These are phyloP conservation scores for Trisateles emortualis DNA, from an alignment of 2,888 invertebrate species.

Conservation along the genomic window DNA sequence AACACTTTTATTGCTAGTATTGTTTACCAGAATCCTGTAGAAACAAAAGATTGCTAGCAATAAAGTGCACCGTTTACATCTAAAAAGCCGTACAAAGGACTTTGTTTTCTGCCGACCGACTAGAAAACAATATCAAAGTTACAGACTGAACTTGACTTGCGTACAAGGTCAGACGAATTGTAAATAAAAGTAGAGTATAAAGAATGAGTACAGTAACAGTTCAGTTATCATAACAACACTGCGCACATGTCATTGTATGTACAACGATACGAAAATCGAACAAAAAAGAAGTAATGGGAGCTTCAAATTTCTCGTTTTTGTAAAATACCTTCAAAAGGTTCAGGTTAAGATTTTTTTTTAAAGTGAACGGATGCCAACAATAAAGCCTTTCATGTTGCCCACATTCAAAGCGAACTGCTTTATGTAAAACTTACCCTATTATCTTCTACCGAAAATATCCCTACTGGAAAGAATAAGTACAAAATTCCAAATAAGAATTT, in stretches of 20 bases:
- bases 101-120: slow-evolving; percentile 53
- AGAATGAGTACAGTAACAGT: slow-evolving; percentile 45
- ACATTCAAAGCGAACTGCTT: slow-evolving; percentile 71
- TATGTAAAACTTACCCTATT: no score
- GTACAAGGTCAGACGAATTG: slow-evolving; percentile 68
- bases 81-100: slow-evolving; percentile 49
- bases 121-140: slow-evolving; percentile 68
- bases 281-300: slow-evolving; percentile 39
- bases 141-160: slow-evolving; percentile 65
- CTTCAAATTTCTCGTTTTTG: slow-evolving; percentile 48
- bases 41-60: slow-evolving; percentile 53
- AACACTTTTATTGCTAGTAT: slow-evolving; percentile 43
- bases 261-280: neutral
- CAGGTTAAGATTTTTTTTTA: slow-evolving; percentile 32
- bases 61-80: slow-evolving; percentile 52
- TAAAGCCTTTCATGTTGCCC: slow-evolving; percentile 46
- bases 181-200: slow-evolving; percentile 55
- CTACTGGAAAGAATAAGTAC: neutral
- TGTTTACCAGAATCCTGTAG: slow-evolving; percentile 47
- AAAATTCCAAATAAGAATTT: no score
- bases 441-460: no score
- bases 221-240: slow-evolving; percentile 46
- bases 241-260: slow-evolving; percentile 22
- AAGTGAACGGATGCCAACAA: slow-evolving; percentile 43
- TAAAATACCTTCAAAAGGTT: slow-evolving; percentile 31